Evolutionary conservation across 2,113 vertebrate species (phyloP), one percentile per base, ranked within the genome.

Genomic region (Pelobates fuscus): DNA sequence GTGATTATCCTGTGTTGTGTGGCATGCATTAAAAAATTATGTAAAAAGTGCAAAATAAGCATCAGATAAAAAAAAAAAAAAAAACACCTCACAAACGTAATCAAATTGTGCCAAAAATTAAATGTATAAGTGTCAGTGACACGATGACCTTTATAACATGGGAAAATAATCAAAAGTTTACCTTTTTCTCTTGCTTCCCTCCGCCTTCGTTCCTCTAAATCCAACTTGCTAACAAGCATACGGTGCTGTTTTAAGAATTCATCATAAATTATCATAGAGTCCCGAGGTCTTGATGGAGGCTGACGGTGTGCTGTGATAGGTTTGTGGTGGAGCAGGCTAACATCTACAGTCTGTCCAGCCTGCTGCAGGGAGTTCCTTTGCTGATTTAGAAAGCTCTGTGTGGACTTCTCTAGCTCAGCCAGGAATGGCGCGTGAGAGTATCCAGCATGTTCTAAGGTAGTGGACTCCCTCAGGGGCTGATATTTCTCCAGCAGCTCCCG

Each of bases 131-230:
- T n/a, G n/a, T n/a, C n/a, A n/a, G n/a, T n/a, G n/a, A n/a, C n/a
- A n/a, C n/a, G n/a, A n/a, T n/a, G n/a, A n/a, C n/a, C n/a, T n/a
- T n/a, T n/a, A n/a, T n/a, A n/a, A 37, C 32, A 37, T 37, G 32
- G 32, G 32, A 37, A 5, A 10, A 10, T 6, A 6, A 0, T 37
- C 5, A 37, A 37, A 10, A 10, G 5, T 58, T 14, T 83, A 98
- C 97, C 96, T 93, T 97, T 98, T 85, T 98, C 96, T 0, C 90
- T 89, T 63, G 96, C 96, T 76, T 99, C 96, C 5, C 90, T 91
- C 78, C 95, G 91, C 82, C 94, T 86, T 25, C 88, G 94, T 84
- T 98, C 97, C 80, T 99, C 96, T 82, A 98, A 87, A 87, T 98
- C 97, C 80, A 98, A 88, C 72, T 99, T 99, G 89, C 97, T 99